These are phyloP conservation scores for Aldrovandia affinis DNA, from an alignment of 2,797 vertebrate species.

Conservation along the genomic window DNA sequence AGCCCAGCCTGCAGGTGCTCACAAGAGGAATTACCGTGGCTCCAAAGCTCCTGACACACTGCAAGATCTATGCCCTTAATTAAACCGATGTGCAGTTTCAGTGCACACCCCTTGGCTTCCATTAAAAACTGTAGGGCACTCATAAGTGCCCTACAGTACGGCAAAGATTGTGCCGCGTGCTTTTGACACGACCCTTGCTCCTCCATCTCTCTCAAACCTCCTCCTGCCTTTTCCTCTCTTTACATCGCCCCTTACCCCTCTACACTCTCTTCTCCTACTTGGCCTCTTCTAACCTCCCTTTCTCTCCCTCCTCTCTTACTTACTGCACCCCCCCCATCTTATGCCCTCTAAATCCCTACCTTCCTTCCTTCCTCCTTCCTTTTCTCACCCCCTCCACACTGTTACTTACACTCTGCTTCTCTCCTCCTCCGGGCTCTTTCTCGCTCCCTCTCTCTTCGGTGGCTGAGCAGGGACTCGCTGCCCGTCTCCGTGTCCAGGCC, in stretches of 20 bases:
- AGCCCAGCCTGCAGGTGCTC: background rate
- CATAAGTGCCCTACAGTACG: background rate
- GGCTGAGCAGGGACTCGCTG: conserved; percentile 89
- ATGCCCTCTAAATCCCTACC: too few relatives aligned
- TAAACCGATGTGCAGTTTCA: background rate
- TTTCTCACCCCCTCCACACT: background rate
- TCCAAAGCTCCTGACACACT: background rate
- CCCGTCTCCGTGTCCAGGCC: conserved; percentile 95
- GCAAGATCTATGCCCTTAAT: background rate
- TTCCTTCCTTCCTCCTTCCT: background rate
- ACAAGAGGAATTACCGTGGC: background rate
- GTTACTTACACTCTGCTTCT: conserved; percentile 77
- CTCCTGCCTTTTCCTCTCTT: background rate
- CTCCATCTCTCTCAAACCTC: background rate
- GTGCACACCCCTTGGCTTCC: too few relatives aligned
- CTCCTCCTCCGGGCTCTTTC: conserved; percentile 74
- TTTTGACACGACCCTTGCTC: background rate
- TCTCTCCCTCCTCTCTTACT: background rate
- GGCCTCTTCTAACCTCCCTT: background rate
- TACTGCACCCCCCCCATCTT: too few relatives aligned
- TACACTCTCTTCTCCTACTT: too few relatives aligned
- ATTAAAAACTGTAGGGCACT: too few relatives aligned
- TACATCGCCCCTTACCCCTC: background rate
- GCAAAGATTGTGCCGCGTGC: background rate
- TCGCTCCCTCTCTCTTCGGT: conserved; percentile 86